phyloP scores from a whole-genome alignment of 2,888 invertebrate species.

The Catotricha subobsoleta region DNA sequence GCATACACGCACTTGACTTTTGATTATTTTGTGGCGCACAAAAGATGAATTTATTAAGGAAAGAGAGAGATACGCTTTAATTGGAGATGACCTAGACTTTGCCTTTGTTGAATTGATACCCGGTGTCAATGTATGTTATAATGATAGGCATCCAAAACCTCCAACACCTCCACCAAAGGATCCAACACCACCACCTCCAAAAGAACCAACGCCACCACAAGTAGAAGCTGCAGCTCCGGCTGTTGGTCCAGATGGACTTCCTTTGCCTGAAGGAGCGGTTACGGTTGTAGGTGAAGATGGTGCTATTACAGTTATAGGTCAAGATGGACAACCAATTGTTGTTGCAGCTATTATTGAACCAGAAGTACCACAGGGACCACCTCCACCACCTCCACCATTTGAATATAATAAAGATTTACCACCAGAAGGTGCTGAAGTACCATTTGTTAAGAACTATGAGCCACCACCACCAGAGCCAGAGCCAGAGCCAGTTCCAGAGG shows the following conservation, averaged over 20 bases:
- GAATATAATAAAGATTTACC: slow-evolving; percentile 29
- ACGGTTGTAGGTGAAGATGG: not conserved
- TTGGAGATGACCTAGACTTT: slow-evolving; percentile 83
- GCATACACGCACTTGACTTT: too few species aligned
- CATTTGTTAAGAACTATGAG: slow-evolving; percentile 29
- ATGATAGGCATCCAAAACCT: slow-evolving; percentile 28
- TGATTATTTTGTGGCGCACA: too few species aligned
- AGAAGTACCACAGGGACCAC: slow-evolving; percentile 16
- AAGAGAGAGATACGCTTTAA: slow-evolving; percentile 82
- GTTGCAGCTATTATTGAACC: slow-evolving; percentile 22
- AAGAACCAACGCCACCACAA: slow-evolving; percentile 15
- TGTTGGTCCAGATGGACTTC: too few species aligned
- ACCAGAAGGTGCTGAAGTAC: slow-evolving; percentile 31
- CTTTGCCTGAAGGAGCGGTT: too few species aligned
- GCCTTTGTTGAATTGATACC: slow-evolving; percentile 72
- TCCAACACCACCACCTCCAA: slow-evolving; percentile 22
- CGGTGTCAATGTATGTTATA: slow-evolving; percentile 34
- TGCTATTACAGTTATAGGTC: not conserved
- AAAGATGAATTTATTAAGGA: slow-evolving; percentile 71
- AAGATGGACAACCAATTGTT: slow-evolving; percentile 14
- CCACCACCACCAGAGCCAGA: slow-evolving; percentile 26
- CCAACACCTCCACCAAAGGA: slow-evolving; percentile 22
- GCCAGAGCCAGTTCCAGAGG: slow-evolving; percentile 16
- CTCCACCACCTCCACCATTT: slow-evolving; percentile 30
- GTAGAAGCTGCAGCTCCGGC: not conserved